phyloP scores from a whole-genome alignment of 2,888 invertebrate species.

The Euproctis similis region DNA sequence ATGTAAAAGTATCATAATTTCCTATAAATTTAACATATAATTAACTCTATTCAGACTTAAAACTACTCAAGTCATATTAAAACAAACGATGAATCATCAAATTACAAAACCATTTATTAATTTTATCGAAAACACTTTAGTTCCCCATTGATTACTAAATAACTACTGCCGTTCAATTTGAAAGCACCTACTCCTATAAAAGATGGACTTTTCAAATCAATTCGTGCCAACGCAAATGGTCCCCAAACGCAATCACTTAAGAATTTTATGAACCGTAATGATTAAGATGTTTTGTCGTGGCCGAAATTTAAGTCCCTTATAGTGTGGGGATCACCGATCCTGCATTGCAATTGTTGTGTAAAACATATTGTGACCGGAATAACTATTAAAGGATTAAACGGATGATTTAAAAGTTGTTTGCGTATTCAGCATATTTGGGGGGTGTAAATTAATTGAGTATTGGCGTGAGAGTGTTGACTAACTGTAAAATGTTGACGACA shows the following conservation, averaged over 20 bases:
- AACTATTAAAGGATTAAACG: conserved; percentile 62
- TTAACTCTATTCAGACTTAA: no score
- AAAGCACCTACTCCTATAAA: conserved; percentile 53
- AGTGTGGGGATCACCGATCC: conserved; percentile 26
- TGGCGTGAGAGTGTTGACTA: conserved; percentile 14
- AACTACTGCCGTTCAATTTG: conserved; percentile 29
- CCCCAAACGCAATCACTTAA: conserved; percentile 72
- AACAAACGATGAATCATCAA: no score
- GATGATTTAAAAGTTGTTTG: conserved; percentile 16
- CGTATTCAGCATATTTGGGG: conserved; percentile 16
- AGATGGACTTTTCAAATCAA: conserved; percentile 68
- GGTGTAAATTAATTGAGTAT: conserved; percentile 18
- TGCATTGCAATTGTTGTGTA: conserved; percentile 38
- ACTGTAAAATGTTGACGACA: no score
- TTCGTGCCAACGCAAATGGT: conserved; percentile 59
- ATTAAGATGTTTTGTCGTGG: conserved; percentile 71
- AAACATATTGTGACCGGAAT: conserved; percentile 70
- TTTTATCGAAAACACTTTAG: conserved; percentile 6
- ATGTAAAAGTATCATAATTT: no score
- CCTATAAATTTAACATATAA: no score
- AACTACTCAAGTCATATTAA: no score
- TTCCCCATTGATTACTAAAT: conserved; percentile 22
- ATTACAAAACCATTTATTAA: no score
- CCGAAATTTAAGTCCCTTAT: conserved; percentile 47
- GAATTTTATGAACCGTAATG: conserved; percentile 72